A percentile compares a stretch with the other conserved stretches of the same genome.
Evolutionary conservation across 2,888 invertebrate species (phyloP).

Genomic region (Sinhomidia bicolor): DNA sequence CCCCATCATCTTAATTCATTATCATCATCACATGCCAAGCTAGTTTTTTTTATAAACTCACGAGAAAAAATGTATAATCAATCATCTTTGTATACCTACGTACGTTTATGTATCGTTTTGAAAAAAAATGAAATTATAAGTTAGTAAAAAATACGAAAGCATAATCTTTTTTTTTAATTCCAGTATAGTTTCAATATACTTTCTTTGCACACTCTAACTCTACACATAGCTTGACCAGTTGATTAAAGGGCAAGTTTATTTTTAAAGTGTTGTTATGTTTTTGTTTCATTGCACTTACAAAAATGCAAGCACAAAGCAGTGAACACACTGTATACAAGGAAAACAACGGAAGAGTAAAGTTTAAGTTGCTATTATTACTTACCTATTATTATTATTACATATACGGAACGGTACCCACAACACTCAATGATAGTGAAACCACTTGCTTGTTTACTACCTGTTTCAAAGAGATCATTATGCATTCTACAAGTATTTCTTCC

Average conservation of each 20-base stretch:
- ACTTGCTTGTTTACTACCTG: slow-evolving; percentile 34
- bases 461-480: slow-evolving; percentile 63
- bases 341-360: slow-evolving; percentile 23
- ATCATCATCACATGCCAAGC: slow-evolving; percentile 7
- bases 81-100: slow-evolving; percentile 49
- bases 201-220: too few species aligned
- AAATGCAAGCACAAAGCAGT: too few species aligned
- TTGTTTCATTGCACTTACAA: background rate
- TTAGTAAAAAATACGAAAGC: background rate
- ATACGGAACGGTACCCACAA: background rate
- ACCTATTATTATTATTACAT: too few species aligned
- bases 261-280: too few species aligned
- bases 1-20: background rate
- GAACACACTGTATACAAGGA: too few species aligned
- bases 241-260: too few species aligned
- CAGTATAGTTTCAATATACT: too few species aligned
- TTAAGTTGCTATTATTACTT: slow-evolving; percentile 45
- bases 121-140: slow-evolving; percentile 2
- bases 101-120: too few species aligned
- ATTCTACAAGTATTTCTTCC: slow-evolving; percentile 55
- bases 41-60: background rate
- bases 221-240: too few species aligned
- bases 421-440: background rate
- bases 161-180: too few species aligned
- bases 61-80: slow-evolving; percentile 34